A percentile compares a stretch with the other conserved stretches of the same genome.
Evolutionary conservation across 2,888 invertebrate genomes (phyloP).

Genomic region (Drosophila testacea): DNA sequence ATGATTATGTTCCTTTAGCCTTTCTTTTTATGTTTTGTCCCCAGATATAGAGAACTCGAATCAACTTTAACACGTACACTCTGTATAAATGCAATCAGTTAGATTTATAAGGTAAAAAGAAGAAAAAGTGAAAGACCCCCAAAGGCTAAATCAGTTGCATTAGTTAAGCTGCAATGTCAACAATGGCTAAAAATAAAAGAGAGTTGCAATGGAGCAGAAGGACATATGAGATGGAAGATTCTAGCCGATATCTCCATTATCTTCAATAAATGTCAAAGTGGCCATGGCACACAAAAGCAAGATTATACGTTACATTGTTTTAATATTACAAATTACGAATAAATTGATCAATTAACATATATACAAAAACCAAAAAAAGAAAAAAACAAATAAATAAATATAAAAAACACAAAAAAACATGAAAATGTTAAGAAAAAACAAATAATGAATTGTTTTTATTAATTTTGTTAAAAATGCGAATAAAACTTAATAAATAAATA

Average conservation of each 20-base stretch:
- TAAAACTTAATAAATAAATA: conserved; percentile 61
- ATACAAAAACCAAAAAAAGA: conserved; percentile 46
- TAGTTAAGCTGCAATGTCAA: conserved; percentile 53
- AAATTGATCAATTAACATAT: conserved; percentile 78
- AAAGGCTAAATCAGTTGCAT: conserved; percentile 47
- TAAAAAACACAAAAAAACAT: conserved; percentile 39
- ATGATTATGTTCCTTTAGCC: conserved; percentile 17
- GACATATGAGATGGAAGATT: conserved; percentile 1
- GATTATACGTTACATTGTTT: conserved; percentile 77
- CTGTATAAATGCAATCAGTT: conserved; percentile 80
- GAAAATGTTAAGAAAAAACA: conserved; percentile 46
- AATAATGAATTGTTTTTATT: conserved; percentile 73
- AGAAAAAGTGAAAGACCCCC: conserved; percentile 39
- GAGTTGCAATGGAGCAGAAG: neutral
- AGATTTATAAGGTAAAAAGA: conserved; percentile 66
- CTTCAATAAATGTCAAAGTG: conserved; percentile 25
- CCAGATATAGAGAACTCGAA: conserved; percentile 33
- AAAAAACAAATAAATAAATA: conserved; percentile 18
- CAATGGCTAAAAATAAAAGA: conserved; percentile 16
- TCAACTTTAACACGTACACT: conserved; percentile 62
- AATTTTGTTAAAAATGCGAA: conserved; percentile 75
- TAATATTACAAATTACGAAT: conserved; percentile 78
- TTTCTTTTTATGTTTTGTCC: neutral
- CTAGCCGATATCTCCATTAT: conserved; percentile 7
- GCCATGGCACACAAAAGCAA: conserved; percentile 46